Base-by-base conservation (phyloP, 64 coral and sea anemone species). In the Dendrophyllia cribrosa region DNA sequence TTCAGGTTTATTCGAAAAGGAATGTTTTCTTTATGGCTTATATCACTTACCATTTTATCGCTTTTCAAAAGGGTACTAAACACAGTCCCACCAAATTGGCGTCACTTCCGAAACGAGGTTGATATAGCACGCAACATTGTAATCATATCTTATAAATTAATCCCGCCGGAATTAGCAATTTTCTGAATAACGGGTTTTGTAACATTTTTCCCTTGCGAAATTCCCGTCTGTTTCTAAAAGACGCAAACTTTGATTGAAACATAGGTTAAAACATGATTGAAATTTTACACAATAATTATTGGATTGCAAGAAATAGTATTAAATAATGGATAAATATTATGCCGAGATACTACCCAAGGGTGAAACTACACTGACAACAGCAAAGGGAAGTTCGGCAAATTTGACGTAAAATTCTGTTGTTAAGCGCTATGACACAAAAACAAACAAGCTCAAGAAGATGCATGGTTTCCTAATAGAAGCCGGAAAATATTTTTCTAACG, bases 191-290 rank as follows among this genome's bases (percentile, higher is more conserved):
- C 3, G 23, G 23, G 13, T 16, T 61, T 15, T 17, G 12, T n/a
- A 23, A 19, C 75, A 78, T 55, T 78, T 78, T 78, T 78, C 7
- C 22, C 19, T 78, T 55, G 3, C 70, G 15, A 75, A 75, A 20
- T 49, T 50, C 45, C 4, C 16, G 34, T 20, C 77, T 9, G 43
- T 7, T 43, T 13, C 49, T 3, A 55, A 78, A 72, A 45, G 12
- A 72, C 12, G 9, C 26, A 43, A 45, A 45, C 11, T 44, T 44
- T 11, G 2, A 13, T 12, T 34, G 34, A 34, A 34, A 34, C 34
- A 34, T 34, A 34, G 34, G 34, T 34, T 34, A 34, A 34, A 34
- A 34, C 34, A 34, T 34, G 34, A 34, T 34, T 34, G 34, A 34
- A 34, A 34, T 34, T 34, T 34, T 34, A 34, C 34, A 34, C 34